phyloP scores from a whole-genome alignment of 2,888 invertebrate genomes.

The Tachina lurida region DNA sequence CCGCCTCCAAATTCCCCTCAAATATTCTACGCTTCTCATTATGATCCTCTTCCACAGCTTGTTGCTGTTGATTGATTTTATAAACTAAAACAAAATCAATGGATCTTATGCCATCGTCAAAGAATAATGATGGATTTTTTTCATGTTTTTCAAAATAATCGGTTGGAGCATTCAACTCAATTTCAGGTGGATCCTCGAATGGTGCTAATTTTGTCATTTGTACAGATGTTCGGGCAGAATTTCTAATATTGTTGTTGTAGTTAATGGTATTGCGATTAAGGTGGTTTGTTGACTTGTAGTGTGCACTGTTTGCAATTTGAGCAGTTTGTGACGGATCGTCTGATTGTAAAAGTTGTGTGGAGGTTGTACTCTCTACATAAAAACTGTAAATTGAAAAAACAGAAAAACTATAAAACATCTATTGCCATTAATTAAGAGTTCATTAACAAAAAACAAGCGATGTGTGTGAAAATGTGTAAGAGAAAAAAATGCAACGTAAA shows the following conservation, averaged over 20 bases:
- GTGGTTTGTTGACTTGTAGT: slow-evolving; percentile 57
- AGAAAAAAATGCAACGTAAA: background rate
- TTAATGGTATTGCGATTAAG: slow-evolving; percentile 71
- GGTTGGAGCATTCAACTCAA: slow-evolving; percentile 73
- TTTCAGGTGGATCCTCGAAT: slow-evolving; percentile 50
- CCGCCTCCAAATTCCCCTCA: slow-evolving; percentile 88
- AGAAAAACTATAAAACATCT: slow-evolving; percentile 1
- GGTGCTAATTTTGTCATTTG: slow-evolving; percentile 76
- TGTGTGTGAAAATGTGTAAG: slow-evolving; percentile 14
- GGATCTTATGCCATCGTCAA: slow-evolving; percentile 88
- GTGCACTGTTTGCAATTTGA: slow-evolving; percentile 43
- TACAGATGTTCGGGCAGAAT: slow-evolving; percentile 60
- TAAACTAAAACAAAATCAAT: slow-evolving; percentile 92
- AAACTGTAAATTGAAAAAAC: slow-evolving; percentile 55
- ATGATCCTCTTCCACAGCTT: slow-evolving; percentile 79
- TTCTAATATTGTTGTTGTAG: slow-evolving; percentile 46
- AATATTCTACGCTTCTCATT: slow-evolving; percentile 85
- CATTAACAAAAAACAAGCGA: background rate
- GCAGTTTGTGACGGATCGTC: slow-evolving; percentile 56
- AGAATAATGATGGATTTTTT: slow-evolving; percentile 84
- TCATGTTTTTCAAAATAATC: slow-evolving; percentile 75
- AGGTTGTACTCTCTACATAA: slow-evolving; percentile 74
- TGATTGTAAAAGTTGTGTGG: slow-evolving; percentile 75
- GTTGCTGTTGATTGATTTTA: slow-evolving; percentile 86
- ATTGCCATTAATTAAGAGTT: background rate